Evolutionary conservation across 2,113 vertebrate genomes (phyloP).

Genomic region (Thalassarche chlororhynchos): DNA sequence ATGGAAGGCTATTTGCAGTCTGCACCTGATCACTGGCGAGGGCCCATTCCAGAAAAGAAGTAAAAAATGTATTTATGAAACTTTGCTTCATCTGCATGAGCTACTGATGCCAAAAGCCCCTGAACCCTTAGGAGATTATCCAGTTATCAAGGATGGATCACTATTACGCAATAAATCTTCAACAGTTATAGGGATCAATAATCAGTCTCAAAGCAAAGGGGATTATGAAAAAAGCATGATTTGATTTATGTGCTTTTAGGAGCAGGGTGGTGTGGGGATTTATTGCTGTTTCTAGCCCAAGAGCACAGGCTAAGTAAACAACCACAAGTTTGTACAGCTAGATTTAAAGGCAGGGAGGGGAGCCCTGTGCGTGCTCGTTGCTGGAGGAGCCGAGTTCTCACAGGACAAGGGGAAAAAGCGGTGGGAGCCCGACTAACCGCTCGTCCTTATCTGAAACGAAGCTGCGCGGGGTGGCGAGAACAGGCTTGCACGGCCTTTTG

Average conservation of each 20-base stretch:
- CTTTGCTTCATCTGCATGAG: constrained; percentile 25
- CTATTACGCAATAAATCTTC: constrained; percentile 49
- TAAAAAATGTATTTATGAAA: neutral
- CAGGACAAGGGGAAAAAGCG: neutral
- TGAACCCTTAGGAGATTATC: neutral
- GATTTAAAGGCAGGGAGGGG: neutral
- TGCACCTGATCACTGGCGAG: constrained; percentile 7
- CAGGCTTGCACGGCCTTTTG: neutral
- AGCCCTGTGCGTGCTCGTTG: rapidly evolving
- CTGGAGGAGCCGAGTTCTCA: neutral
- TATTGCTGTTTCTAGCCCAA: constrained; percentile 14
- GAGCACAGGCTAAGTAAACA: constrained; percentile 52
- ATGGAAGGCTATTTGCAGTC: constrained; percentile 42
- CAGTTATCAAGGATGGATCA: constrained; percentile 37
- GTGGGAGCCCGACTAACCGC: neutral
- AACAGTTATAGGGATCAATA: constrained; percentile 60
- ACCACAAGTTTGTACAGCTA: neutral
- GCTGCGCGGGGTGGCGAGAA: neutral
- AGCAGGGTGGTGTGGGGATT: constrained; percentile 11
- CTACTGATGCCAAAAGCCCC: neutral
- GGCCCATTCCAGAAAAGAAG: neutral
- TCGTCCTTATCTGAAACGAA: neutral
- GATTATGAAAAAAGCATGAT: neutral
- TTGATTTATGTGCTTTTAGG: constrained; percentile 61
- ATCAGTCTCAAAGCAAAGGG: constrained; percentile 42